Evolutionary conservation across 2,888 invertebrate genomes (phyloP).

Genomic region (Cristatella mucedo): DNA sequence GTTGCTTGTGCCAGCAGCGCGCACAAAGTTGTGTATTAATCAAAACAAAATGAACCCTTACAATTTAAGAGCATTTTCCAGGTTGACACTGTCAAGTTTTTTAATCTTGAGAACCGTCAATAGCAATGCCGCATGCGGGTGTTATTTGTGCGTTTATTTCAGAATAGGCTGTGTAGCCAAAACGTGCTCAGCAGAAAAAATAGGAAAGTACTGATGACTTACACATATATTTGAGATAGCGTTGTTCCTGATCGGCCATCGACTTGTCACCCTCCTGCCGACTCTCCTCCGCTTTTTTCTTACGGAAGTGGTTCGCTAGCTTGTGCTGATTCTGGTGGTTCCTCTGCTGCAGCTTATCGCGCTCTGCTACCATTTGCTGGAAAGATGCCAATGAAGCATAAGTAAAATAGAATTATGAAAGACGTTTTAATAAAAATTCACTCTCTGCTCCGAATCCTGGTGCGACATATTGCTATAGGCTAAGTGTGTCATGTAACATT

Average conservation of each 20-base stretch:
- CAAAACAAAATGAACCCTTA: too few relatives aligned
- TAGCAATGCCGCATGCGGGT: too few relatives aligned
- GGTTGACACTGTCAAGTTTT: too few relatives aligned
- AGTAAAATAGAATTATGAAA: background rate
- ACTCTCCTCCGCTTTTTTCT: constrained; percentile 34
- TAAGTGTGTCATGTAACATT: too few relatives aligned
- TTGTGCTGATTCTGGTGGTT: constrained; percentile 36
- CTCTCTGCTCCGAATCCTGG: background rate
- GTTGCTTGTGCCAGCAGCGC: too few relatives aligned
- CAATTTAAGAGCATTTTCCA: too few relatives aligned
- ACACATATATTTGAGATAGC: constrained; percentile 36
- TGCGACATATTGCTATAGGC: background rate
- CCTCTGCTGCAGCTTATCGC: constrained; percentile 28
- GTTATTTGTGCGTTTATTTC: too few relatives aligned
- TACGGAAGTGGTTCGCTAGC: constrained; percentile 35
- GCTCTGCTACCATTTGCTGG: constrained; percentile 23
- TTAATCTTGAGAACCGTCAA: too few relatives aligned
- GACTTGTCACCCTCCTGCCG: constrained; percentile 31
- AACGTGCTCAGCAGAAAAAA: too few relatives aligned
- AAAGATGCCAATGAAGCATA: constrained; percentile 1
- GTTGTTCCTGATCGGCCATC: constrained; percentile 35
- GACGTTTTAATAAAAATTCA: background rate
- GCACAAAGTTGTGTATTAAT: too few relatives aligned
- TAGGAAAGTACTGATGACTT: too few relatives aligned
- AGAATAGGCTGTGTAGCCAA: too few relatives aligned